Base-by-base conservation (phyloP, 2,888 invertebrate species). In the Nomada ferruginata region DNA sequence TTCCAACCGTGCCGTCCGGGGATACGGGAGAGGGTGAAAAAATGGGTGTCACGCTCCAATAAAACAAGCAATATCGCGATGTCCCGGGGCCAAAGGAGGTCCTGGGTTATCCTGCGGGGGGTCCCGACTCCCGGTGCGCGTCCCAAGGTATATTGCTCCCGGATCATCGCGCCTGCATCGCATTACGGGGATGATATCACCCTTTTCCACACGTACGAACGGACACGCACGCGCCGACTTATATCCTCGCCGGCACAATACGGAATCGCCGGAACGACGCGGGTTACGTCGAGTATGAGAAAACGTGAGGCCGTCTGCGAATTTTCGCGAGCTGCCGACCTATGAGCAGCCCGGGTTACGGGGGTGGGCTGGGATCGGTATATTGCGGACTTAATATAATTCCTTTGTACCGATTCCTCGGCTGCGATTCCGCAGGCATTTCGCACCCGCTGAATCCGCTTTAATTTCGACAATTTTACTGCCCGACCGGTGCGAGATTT, bases 61-160 rank as follows among this genome's bases (percentile, higher is more conserved):
- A 92, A 93, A 92, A 93, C 93, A 92, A 92, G 88, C 93, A 93
- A 93, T 93, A 93, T 93, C 91, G 91, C 86, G 89, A 86, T 92
- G 86, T 90, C 91, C 91, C 84, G 90, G 89, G 91, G 91, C 91
- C 88, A 91, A 92, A 90, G 91, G 85, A 89, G 90, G 84, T 88
- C 89, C 85, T 74, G 84, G 85, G 87, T 83, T 85, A 86, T 87
- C 86, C 89, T 65, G 84, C 86, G 83, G 85, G 87, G 87, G 84
- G 82, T 82, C 84, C 79, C n/a, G 84, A 76, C 79, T 82, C 87
- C 83, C 77, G 79, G 66, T 72, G 83, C 72, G 85, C 76, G 79
- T 83, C 81, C 79, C 79, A 81, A 85, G 82, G 88, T 91, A 92
- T 92, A 92, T 92, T 92, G 92, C 92, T 90, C 88, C 89, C 91